Evolutionary conservation across 2,113 vertebrate species (phyloP), one percentile per base, ranked within the genome.

Genomic region (Psittacula cyanocephala): DNA sequence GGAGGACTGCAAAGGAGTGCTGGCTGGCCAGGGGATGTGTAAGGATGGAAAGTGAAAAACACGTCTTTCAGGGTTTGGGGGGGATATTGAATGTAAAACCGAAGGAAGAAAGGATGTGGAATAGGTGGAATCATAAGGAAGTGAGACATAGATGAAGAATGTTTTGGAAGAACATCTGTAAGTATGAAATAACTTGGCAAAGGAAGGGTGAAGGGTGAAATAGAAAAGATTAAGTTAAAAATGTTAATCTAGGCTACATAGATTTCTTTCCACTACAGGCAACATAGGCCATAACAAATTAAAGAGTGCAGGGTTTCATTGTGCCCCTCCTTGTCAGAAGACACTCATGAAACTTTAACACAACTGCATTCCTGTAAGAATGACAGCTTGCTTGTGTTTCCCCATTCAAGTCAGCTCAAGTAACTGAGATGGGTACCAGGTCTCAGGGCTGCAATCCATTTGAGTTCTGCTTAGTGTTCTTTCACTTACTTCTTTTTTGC

Each of bases 11-110:
- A 33, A 5, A 52, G 33, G 57, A 81, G 39, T 22, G 23, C 57
- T 55, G 72, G 23, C n/a, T 63, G 19, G 57, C 16, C 17, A 1
- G 1, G 20, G 19, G 22, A 19, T 49, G 39, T 19, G 16, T 68
- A 47, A 76, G 59, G 27, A 6, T 46, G 19, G 24, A n/a, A 67
- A 17, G 28, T 44, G 60, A 63, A 63, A 44, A 89, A 31, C 8
- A n/a, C 0, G 0, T 28, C 25, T 75, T 29, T 37, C 2, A 2
- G 28, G 65, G 39, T 81, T 31, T 84, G 62, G 25, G 49, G 27
- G 89, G 41, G 39, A 12, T 64, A 25, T 2, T 76, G 70, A 9
- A 14, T 24, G 4, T 33, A 72, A 39, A 57, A 35, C 35, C 33
- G 27, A 28, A 55, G 64, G 43, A 71, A 60, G 43, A 71, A 83